A percentile compares a stretch with the other conserved stretches of the same genome.
Evolutionary conservation across 2,888 invertebrate species (phyloP).

Genomic region (Cephus rjabovi): DNA sequence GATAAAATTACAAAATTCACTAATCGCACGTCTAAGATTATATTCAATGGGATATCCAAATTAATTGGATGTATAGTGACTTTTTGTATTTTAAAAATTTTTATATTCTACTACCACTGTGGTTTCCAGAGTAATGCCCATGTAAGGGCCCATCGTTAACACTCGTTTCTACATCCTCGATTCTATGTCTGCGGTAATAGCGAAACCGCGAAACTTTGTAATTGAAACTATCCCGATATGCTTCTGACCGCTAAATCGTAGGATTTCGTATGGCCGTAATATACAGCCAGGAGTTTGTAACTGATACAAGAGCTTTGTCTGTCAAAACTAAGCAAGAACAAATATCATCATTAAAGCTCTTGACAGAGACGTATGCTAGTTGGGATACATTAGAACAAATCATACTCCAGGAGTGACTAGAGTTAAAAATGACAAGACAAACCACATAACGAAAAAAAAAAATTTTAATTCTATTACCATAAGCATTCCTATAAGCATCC

Average conservation of each 20-base stretch:
- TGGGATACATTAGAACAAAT: not conserved
- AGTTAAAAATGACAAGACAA: not conserved
- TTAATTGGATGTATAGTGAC: not conserved
- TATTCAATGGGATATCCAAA: not conserved
- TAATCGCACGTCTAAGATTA: not conserved
- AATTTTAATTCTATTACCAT: not conserved
- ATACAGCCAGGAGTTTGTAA: not conserved
- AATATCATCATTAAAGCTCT: not conserved
- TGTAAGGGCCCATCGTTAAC: not conserved
- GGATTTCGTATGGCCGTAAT: not conserved
- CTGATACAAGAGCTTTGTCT: not conserved
- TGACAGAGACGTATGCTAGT: not conserved
- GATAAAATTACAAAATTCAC: not conserved
- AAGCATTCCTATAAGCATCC: not conserved
- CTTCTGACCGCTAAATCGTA: not conserved
- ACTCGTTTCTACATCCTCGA: not conserved
- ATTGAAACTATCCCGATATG: not conserved
- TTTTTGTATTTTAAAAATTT: not conserved
- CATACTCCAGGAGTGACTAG: not conserved
- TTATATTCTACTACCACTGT: not conserved
- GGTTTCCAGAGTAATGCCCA: not conserved
- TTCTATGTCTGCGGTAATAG: not conserved
- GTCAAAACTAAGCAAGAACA: not conserved
- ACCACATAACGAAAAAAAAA: not conserved
- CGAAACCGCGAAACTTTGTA: not conserved